Conservation (phyloP, 2,113 vertebrate genomes). For the Microtus oregoni region DNA sequence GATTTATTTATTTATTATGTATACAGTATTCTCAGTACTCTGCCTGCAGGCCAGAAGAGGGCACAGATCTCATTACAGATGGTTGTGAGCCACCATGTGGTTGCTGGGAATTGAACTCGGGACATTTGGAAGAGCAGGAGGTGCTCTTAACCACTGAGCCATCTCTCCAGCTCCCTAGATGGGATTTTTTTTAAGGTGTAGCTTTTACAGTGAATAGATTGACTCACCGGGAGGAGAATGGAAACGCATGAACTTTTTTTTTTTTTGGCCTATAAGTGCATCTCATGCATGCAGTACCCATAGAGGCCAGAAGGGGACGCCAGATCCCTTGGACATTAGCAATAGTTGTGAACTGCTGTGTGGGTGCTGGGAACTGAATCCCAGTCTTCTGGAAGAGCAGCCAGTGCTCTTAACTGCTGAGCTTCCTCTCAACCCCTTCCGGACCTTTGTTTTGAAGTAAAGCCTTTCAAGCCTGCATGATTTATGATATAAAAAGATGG, state of each 20-base stretch:
- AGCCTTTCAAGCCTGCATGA: background rate
- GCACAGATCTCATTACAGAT: too few species aligned
- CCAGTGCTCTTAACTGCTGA: background rate
- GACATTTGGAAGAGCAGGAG: too few species aligned
- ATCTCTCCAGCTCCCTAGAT: too few species aligned
- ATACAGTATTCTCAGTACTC: too few species aligned
- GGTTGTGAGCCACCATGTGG: too few species aligned
- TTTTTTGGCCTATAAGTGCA: background rate
- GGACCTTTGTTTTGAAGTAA: slow-evolving; percentile 39
- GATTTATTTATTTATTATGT: too few species aligned
- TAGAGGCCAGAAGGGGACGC: background rate
- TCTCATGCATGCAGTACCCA: background rate
- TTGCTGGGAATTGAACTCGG: too few species aligned
- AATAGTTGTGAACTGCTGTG: background rate
- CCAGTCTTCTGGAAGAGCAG: background rate
- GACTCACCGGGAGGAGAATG: background rate
- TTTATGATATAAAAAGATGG: background rate
- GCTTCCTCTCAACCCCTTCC: background rate
- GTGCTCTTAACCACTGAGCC: too few species aligned
- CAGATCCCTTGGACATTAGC: background rate
- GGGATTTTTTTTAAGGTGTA: background rate
- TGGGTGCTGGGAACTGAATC: background rate
- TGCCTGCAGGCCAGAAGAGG: too few species aligned
- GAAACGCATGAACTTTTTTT: background rate
- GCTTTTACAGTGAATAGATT: background rate